Evolutionary conservation across 2,797 vertebrate species (phyloP).

Genomic region (Octomys mimax): DNA sequence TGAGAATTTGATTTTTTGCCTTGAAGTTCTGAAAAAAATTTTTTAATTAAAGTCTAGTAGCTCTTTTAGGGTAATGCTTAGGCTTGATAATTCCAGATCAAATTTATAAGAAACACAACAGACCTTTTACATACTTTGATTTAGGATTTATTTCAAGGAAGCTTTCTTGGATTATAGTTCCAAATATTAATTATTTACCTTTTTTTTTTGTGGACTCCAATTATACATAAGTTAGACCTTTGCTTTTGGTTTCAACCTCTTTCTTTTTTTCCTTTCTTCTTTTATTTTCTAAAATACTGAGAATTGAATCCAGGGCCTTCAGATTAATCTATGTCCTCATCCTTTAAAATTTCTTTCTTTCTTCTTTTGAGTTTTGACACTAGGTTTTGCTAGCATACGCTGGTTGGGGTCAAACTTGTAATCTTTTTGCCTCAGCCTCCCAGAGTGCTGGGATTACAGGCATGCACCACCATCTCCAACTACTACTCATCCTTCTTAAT

Average conservation of each 20-base stretch:
- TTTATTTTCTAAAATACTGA: neutral
- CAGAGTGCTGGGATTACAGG: neutral
- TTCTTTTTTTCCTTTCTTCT: neutral
- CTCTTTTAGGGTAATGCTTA: neutral
- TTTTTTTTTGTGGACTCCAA: neutral
- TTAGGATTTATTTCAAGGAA: slow-evolving; percentile 36
- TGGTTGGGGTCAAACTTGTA: neutral
- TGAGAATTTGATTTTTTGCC: neutral
- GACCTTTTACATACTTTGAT: neutral
- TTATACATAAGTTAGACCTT: slow-evolving; percentile 60
- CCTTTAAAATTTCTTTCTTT: neutral
- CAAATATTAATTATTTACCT: neutral
- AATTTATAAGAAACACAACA: neutral
- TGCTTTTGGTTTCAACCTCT: neutral
- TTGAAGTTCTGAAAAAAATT: neutral
- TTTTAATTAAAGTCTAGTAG: neutral
- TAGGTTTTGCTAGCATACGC: neutral
- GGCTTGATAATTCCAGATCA: neutral
- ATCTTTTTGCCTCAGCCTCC: neutral
- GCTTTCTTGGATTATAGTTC: slow-evolving; percentile 36
- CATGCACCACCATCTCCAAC: neutral
- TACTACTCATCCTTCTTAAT: neutral
- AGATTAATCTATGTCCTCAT: neutral
- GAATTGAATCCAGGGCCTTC: neutral
- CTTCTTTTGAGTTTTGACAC: neutral